Conservation (phyloP, 1,140 invertebrate species). For the Brachionus rotundiformis region DNA sequence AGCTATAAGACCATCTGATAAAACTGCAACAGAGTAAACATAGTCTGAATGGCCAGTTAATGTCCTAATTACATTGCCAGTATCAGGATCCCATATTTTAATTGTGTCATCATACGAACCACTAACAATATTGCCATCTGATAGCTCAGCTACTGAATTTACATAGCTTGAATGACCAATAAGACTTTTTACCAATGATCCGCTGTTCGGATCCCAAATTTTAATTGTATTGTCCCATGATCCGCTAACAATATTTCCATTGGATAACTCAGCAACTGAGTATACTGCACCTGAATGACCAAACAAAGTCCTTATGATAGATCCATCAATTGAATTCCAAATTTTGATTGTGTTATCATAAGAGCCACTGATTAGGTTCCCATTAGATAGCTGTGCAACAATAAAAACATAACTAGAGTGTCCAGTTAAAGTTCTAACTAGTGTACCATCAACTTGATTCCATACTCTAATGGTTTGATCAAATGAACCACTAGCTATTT, state of each 20-base stretch:
- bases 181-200: background rate
- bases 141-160: background rate
- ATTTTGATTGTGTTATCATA: constrained; percentile 20
- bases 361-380: background rate
- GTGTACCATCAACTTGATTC: background rate
- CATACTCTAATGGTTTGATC: background rate
- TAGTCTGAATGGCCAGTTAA: background rate
- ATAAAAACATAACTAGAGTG: background rate
- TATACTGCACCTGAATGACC: background rate
- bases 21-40: background rate
- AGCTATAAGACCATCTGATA: constrained; percentile 58
- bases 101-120: background rate
- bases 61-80: background rate
- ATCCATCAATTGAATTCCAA: constrained; percentile 11
- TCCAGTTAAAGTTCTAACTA: background rate
- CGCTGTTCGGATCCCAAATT: constrained; percentile 17
- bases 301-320: background rate
- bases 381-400: background rate
- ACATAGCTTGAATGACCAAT: background rate
- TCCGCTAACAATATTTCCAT: background rate
- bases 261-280: background rate
- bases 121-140: background rate
- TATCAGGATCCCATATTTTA: background rate
- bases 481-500: background rate
- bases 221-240: constrained; percentile 7